Conservation (phyloP, 2,888 invertebrate species). For the Leucophora obtusa region DNA sequence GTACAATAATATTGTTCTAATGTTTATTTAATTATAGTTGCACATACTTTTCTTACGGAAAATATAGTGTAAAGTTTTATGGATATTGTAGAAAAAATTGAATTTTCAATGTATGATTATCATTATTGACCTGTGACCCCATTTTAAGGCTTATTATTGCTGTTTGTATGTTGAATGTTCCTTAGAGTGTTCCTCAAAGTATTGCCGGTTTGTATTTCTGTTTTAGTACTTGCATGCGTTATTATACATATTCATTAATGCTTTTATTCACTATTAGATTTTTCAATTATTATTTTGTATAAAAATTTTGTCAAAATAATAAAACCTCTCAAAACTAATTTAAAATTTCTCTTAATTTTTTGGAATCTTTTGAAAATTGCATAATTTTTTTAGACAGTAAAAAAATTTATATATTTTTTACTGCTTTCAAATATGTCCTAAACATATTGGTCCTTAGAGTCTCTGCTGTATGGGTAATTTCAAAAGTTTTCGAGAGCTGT, state of each 20-base stretch:
- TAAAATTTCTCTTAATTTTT: not conserved
- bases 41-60: no score
- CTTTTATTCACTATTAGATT: not conserved
- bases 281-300: not conserved
- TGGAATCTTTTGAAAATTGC: not conserved
- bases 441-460: no score
- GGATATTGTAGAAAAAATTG: slow-evolving; percentile 30
- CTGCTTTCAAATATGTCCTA: no score
- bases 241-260: not conserved
- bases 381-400: not conserved
- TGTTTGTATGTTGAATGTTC: slow-evolving; percentile 76
- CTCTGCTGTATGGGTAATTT: no score
- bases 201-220: slow-evolving; percentile 76
- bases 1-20: slow-evolving; percentile 1
- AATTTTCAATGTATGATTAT: slow-evolving; percentile 41
- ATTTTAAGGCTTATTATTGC: slow-evolving; percentile 48
- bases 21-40: not conserved
- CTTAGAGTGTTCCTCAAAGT: slow-evolving; percentile 77
- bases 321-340: not conserved
- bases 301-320: not conserved
- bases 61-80: slow-evolving; percentile 26
- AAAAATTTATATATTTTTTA: no score
- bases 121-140: slow-evolving; percentile 54
- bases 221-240: not conserved
- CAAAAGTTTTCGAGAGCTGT: no score